Conservation (phyloP, 2,888 invertebrate species). For the Cylindroiulus punctatus region DNA sequence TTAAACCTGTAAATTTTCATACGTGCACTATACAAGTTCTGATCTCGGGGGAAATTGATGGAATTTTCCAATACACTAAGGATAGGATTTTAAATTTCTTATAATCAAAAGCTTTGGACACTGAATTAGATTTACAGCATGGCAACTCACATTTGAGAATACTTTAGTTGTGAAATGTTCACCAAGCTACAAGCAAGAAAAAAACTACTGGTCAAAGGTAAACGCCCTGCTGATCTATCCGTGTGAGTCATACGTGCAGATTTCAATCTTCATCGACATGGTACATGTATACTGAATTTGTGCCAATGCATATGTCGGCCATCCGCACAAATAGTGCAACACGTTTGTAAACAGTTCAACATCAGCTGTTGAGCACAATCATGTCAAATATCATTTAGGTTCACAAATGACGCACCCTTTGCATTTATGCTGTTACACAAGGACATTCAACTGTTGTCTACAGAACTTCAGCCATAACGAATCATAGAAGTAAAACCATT, state of each 20-base stretch:
- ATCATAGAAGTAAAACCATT: too few relatives aligned
- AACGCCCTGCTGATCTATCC: neutral
- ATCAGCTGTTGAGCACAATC: neutral
- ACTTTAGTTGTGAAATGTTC: neutral
- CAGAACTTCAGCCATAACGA: too few relatives aligned
- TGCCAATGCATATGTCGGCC: neutral
- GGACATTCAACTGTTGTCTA: too few relatives aligned
- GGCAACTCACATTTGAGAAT: too few relatives aligned
- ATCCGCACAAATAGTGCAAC: neutral
- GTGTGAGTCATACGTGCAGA: neutral
- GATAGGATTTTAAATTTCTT: neutral
- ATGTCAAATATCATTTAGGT: neutral
- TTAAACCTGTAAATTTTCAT: neutral
- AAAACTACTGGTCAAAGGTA: neutral
- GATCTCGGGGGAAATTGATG: neutral
- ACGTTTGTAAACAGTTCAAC: conserved; percentile 12
- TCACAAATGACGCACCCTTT: neutral
- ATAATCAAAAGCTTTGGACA: neutral
- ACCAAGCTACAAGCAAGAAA: neutral
- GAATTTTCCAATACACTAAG: neutral
- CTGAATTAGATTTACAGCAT: too few relatives aligned
- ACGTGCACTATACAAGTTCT: neutral
- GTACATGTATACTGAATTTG: neutral
- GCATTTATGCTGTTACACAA: neutral
- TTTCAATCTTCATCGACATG: neutral